phyloP scores from a whole-genome alignment of 2,888 invertebrate species.

The Tachina fera region DNA sequence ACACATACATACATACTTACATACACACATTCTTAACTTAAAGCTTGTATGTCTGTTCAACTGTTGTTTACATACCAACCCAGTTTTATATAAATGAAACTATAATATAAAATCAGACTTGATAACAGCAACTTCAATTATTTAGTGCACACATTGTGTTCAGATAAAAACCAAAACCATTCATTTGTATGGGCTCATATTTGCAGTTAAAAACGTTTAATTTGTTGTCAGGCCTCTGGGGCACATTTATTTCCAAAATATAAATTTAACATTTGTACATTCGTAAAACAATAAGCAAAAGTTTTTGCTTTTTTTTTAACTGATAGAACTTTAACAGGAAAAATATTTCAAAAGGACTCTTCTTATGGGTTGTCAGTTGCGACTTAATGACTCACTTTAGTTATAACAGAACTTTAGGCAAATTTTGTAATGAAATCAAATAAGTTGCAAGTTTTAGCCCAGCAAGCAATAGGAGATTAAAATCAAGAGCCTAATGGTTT shows the following conservation, averaged over 20 bases:
- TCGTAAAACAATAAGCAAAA: background rate
- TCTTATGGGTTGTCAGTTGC: background rate
- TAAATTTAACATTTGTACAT: background rate
- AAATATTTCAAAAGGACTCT: background rate
- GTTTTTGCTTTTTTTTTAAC: background rate
- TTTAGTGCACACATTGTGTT: conserved; percentile 5
- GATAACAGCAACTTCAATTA: conserved; percentile 48
- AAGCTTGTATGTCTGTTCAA: no score
- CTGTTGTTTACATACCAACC: no score
- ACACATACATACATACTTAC: background rate
- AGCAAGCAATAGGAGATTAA: no score
- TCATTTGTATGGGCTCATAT: background rate
- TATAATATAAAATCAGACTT: conserved; percentile 18
- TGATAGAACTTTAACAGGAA: background rate
- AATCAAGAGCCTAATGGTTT: no score
- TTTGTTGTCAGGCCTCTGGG: conserved; percentile 38
- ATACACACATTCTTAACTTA: no score
- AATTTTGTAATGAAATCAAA: no score
- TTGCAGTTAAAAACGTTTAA: conserved; percentile 12
- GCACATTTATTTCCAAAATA: conserved; percentile 28
- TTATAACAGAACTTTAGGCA: background rate
- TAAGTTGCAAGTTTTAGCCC: no score
- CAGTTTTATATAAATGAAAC: background rate
- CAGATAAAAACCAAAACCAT: conserved; percentile 37
- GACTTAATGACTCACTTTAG: background rate